Percentiles rank a stretch among this genome's conserved stretches.
phyloP scores from a whole-genome alignment of 2,113 vertebrate species.

The Xenotilapia caudafasciata region DNA sequence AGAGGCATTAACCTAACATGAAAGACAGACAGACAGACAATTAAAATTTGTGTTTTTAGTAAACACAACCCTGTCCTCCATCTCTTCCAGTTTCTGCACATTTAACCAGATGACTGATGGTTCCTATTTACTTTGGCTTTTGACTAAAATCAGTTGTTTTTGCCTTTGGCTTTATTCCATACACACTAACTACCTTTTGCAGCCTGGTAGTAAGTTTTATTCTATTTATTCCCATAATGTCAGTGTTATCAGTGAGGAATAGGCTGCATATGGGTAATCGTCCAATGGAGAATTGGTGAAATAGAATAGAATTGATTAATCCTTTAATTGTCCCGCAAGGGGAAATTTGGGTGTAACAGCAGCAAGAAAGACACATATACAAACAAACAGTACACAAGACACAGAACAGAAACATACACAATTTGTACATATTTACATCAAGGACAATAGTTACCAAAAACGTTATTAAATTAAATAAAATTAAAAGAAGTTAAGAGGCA shows the following conservation, averaged over 20 bases:
- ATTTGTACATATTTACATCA: background rate
- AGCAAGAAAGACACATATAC: too few relatives aligned
- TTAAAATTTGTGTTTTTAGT: background rate
- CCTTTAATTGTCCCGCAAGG: background rate
- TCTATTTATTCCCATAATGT: background rate
- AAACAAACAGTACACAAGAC: background rate
- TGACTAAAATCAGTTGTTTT: background rate
- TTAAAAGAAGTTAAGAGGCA: background rate
- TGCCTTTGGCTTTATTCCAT: background rate
- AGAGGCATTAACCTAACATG: background rate
- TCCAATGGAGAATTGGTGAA: background rate
- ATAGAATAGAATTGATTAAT: background rate
- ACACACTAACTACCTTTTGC: fast-evolving
- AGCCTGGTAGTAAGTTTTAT: background rate
- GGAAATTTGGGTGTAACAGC: too few relatives aligned
- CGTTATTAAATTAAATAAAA: fast-evolving
- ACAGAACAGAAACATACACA: background rate
- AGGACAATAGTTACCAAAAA: background rate
- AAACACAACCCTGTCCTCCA: background rate
- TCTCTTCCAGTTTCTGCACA: background rate
- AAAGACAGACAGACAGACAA: background rate
- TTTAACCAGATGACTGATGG: background rate
- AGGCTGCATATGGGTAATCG: background rate
- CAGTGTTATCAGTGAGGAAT: background rate
- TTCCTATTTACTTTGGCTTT: background rate